These are phyloP conservation scores for Riparia riparia DNA, from an alignment of 2,113 vertebrate genomes.

Conservation along the genomic window DNA sequence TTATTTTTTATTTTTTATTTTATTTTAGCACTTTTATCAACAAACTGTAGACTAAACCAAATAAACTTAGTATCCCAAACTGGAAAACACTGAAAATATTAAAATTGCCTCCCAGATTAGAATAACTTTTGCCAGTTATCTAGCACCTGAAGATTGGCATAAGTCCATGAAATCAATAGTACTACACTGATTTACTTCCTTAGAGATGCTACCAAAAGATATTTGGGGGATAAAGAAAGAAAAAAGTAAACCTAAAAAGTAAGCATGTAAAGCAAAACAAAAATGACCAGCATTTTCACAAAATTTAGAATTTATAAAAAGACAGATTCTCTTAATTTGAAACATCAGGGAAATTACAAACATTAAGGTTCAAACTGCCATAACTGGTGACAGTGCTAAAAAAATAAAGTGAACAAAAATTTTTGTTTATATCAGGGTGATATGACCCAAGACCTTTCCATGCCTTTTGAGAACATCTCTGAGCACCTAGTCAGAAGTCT, in stretches of 20 bases:
- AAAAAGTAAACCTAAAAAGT: neutral
- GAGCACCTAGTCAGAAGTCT: neutral
- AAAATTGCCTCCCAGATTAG: neutral
- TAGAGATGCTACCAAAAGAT: neutral
- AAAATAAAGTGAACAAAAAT: neutral
- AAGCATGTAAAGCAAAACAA: neutral
- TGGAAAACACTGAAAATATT: slow-evolving; percentile 4
- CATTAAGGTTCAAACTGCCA: neutral
- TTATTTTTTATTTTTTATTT: neutral
- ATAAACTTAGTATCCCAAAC: slow-evolving; percentile 23
- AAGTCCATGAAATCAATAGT: neutral
- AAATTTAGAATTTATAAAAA: neutral
- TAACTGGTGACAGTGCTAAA: neutral
- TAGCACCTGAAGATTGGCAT: neutral
- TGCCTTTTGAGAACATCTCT: neutral
- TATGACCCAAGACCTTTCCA: neutral
- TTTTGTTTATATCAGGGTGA: neutral
- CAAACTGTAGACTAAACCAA: neutral
- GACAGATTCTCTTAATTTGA: neutral
- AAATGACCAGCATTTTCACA: neutral
- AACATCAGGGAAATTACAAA: neutral
- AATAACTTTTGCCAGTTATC: neutral
- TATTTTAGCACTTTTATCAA: neutral
- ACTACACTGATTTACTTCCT: neutral
- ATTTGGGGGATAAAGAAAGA: neutral